Percentiles rank a stretch among this genome's conserved stretches.
Conservation (phyloP, 2,888 invertebrate genomes). For the Calameuta pallipes region DNA sequence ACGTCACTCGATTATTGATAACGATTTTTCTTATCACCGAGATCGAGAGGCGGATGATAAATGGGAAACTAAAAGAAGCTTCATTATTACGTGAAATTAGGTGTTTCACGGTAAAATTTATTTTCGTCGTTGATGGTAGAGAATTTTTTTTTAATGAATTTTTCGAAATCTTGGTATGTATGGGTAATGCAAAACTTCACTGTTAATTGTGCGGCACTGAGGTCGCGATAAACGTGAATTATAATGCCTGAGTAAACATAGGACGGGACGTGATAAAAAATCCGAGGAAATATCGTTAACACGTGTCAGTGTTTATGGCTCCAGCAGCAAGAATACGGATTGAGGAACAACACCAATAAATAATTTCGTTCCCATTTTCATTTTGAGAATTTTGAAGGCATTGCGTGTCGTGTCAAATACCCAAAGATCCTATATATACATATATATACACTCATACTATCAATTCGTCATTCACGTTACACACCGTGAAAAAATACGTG, state of each 20-base stretch:
- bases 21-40: background rate
- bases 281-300: background rate
- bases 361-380: background rate
- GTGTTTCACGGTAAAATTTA: background rate
- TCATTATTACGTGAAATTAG: background rate
- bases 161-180: background rate
- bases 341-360: background rate
- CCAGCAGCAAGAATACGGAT: background rate
- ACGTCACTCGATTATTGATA: background rate
- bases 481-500: no score
- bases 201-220: background rate
- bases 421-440: background rate
- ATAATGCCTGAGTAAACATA: background rate
- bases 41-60: background rate
- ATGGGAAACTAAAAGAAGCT: background rate
- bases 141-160: background rate
- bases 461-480: no score
- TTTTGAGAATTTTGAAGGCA: background rate
- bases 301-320: background rate
- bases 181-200: background rate
- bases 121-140: background rate
- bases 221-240: background rate
- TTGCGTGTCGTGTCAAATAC: background rate
- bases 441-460: no score
- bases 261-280: background rate